A percentile compares a stretch with the other conserved stretches of the same genome.
phyloP scores from a whole-genome alignment of 2,888 invertebrate genomes.

The Pyrrhia umbra region DNA sequence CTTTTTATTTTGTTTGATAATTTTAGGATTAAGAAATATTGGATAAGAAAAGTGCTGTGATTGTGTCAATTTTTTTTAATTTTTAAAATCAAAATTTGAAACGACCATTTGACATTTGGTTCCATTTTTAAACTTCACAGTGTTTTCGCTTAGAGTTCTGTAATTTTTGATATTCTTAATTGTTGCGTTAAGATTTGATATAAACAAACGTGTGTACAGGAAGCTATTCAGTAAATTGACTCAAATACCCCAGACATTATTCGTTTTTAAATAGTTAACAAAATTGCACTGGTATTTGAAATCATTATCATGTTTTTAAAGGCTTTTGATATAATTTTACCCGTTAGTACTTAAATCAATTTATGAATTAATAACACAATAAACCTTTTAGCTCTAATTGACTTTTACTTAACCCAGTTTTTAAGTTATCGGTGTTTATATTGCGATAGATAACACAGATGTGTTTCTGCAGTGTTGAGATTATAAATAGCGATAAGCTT shows the following conservation, averaged over 20 bases:
- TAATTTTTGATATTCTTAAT: no score
- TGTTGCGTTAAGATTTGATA: no score
- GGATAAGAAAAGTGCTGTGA: constrained; percentile 55
- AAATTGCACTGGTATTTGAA: no score
- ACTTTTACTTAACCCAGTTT: constrained; percentile 36
- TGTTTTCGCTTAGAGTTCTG: no score
- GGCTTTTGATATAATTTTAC: not conserved
- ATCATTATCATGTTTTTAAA: constrained; percentile 8
- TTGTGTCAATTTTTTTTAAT: not conserved
- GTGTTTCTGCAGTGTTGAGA: constrained; percentile 27
- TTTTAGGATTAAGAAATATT: constrained; percentile 35
- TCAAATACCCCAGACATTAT: no score
- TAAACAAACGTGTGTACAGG: no score
- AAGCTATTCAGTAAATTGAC: no score
- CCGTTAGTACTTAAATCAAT: constrained; percentile 8
- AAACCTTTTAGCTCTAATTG: constrained; percentile 50
- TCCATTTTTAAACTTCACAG: no score
- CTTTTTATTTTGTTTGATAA: constrained; percentile 69
- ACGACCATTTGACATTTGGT: no score
- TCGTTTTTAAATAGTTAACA: no score
- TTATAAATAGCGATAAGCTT: constrained; percentile 27
- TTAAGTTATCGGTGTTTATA: constrained; percentile 27
- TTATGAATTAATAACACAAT: constrained; percentile 36
- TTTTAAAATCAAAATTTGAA: no score
- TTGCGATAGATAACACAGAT: constrained; percentile 34